phyloP scores from a whole-genome alignment of 2,113 vertebrate genomes.

The Ictidomys tridecemlineatus region DNA sequence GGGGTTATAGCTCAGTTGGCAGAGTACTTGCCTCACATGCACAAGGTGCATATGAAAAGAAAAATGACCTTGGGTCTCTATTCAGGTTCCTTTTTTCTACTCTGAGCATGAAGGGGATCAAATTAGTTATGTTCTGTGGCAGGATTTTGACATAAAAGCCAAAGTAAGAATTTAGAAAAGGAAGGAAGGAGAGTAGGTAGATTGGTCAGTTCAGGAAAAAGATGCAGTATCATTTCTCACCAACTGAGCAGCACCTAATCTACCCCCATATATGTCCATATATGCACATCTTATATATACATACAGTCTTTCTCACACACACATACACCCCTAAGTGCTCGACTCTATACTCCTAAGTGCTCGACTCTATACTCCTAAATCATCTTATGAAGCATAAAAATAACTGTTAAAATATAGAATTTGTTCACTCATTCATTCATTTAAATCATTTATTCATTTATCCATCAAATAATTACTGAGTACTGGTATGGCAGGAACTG shows the following conservation, averaged over 20 bases:
- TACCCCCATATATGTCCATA: not conserved
- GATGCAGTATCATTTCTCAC: not conserved
- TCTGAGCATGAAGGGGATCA: slow-evolving; percentile 32
- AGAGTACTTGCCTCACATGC: no score
- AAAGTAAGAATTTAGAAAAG: slow-evolving; percentile 5
- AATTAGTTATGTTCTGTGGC: not conserved
- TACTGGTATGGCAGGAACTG: not conserved
- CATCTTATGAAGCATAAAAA: slow-evolving; percentile 24
- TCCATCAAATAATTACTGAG: not conserved
- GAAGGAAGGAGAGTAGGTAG: not conserved
- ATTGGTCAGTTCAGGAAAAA: not conserved
- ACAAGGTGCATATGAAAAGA: no score
- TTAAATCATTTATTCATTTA: not conserved
- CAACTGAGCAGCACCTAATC: not conserved
- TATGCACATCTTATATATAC: not conserved
- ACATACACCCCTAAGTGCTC: not conserved
- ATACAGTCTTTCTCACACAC: not conserved
- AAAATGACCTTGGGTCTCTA: not conserved
- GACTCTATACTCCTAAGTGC: not conserved
- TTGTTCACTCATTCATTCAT: not conserved
- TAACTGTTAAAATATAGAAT: not conserved
- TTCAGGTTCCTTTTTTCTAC: not conserved
- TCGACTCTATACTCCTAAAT: not conserved
- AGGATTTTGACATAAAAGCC: slow-evolving; percentile 31
- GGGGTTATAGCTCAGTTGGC: no score